phyloP scores from a whole-genome alignment of 2,888 invertebrate species.

The Bedellia somnulentella region DNA sequence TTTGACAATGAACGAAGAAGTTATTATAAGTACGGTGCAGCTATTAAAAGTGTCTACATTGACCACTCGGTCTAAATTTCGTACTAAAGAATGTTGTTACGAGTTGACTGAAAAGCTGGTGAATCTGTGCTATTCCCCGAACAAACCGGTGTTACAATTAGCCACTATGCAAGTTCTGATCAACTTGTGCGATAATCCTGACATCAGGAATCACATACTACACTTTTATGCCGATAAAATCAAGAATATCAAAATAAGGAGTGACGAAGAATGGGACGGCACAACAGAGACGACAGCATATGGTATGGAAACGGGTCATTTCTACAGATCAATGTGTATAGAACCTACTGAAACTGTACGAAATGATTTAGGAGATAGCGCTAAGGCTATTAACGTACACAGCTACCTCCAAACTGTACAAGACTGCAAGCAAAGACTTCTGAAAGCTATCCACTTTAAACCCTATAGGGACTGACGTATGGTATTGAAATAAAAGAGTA shows the following conservation, averaged over 20 bases:
- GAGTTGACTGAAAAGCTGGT: slow-evolving; percentile 26
- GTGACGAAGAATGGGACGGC: slow-evolving; percentile 38
- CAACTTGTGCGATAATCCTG: slow-evolving; percentile 42
- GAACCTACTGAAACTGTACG: slow-evolving; percentile 32
- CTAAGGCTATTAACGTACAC: slow-evolving; percentile 27
- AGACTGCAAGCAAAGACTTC: slow-evolving; percentile 21
- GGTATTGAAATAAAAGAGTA: too few species aligned
- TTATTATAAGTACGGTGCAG: slow-evolving; percentile 27
- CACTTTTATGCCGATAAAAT: slow-evolving; percentile 22
- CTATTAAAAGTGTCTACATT: slow-evolving; percentile 32
- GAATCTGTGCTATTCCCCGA: slow-evolving; percentile 18
- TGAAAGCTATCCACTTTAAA: slow-evolving; percentile 30
- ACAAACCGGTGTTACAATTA: slow-evolving; percentile 29
- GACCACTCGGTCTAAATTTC: slow-evolving; percentile 41
- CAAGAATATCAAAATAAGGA: slow-evolving; percentile 19
- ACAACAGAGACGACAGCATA: slow-evolving; percentile 27
- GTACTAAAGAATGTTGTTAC: slow-evolving; percentile 27
- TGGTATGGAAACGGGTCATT: slow-evolving; percentile 30
- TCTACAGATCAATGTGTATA: slow-evolving; percentile 37
- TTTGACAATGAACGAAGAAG: slow-evolving; percentile 18
- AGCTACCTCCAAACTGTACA: slow-evolving; percentile 25
- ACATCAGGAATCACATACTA: slow-evolving; percentile 30
- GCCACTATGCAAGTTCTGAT: slow-evolving; percentile 33
- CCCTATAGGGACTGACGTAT: slow-evolving; percentile 21
- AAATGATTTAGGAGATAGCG: slow-evolving; percentile 30